Percentiles rank a stretch among this genome's conserved stretches.
Conservation (phyloP, 2,888 invertebrate species). For the Lasioglossum villosulum region DNA sequence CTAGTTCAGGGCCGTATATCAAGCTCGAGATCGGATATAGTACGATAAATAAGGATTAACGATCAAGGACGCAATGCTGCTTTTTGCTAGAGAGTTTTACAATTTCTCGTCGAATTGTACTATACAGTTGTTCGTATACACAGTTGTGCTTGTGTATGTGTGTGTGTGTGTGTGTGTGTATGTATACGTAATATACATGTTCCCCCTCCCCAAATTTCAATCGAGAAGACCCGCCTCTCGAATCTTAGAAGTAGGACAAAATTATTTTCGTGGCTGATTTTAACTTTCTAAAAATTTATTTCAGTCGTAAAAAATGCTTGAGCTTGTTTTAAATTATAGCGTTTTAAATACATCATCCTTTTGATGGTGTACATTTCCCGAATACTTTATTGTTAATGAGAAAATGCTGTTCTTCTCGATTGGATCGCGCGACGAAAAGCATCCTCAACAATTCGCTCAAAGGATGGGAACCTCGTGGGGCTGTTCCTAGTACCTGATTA, state of each 20-base stretch:
- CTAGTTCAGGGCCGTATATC: not conserved
- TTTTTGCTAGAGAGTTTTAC: constrained; percentile 7
- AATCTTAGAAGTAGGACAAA: not conserved
- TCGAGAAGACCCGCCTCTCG: constrained; percentile 34
- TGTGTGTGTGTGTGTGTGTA: constrained; percentile 3
- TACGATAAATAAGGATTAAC: not conserved
- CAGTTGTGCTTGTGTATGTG: not conserved
- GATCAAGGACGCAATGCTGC: not conserved
- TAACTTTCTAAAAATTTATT: not conserved
- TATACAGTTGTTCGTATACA: constrained; percentile 23
- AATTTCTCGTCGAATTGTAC: constrained; percentile 21
- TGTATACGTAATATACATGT: constrained; percentile 34
- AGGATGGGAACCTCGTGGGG: constrained; percentile 76
- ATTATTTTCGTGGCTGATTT: not conserved
- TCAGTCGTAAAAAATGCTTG: not conserved
- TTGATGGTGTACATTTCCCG: not conserved
- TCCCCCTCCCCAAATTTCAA: constrained; percentile 21
- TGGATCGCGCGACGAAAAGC: constrained; percentile 17
- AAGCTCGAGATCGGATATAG: not conserved
- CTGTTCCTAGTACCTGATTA: constrained; percentile 82
- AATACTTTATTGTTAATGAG: not conserved
- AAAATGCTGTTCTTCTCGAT: constrained; percentile 41
- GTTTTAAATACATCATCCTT: not conserved
- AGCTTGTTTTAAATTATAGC: not conserved
- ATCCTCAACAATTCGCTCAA: constrained; percentile 62